Conservation (phyloP, 2,113 vertebrate species). For the Rhinoptilus africanus region DNA sequence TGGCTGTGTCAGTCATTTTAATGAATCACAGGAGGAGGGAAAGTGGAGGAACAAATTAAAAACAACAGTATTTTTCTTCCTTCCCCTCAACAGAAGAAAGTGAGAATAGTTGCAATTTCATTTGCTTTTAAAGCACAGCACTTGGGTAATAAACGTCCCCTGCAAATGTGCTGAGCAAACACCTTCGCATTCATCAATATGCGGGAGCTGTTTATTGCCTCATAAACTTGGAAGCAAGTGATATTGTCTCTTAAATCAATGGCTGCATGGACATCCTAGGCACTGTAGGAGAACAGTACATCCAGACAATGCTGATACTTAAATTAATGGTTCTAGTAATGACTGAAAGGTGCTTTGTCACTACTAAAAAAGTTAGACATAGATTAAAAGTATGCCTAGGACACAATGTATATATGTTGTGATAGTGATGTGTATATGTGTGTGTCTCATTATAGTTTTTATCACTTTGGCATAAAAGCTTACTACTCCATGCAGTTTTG, state of each 20-base stretch:
- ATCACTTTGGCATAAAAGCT: constrained; percentile 13
- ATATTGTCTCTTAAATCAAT: constrained; percentile 81
- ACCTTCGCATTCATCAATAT: constrained; percentile 75
- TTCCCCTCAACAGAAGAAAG: constrained; percentile 30
- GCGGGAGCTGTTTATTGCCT: constrained; percentile 80
- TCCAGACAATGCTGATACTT: constrained; percentile 34
- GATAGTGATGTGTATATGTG: not conserved
- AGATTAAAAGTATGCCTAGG: not conserved
- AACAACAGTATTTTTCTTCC: constrained; percentile 49
- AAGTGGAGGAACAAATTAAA: constrained; percentile 61
- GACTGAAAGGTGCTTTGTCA: constrained; percentile 61
- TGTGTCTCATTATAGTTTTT: not conserved
- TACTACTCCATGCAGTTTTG: not conserved
- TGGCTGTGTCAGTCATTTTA: constrained; percentile 57
- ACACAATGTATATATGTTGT: not conserved
- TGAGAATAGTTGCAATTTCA: constrained; percentile 66
- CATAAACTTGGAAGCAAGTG: constrained; percentile 80
- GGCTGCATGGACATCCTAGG: constrained; percentile 59
- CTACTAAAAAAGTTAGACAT: constrained; percentile 24
- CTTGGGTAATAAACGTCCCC: constrained; percentile 68
- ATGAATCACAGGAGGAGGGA: constrained; percentile 52
- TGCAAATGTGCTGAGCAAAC: constrained; percentile 81
- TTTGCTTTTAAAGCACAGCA: constrained; percentile 71
- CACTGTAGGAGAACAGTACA: constrained; percentile 61
- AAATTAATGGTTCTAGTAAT: constrained; percentile 60